A percentile compares a stretch with the other conserved stretches of the same genome.
Evolutionary conservation across 2,797 vertebrate genomes (phyloP).

Genomic region (Pantherophis vulpinus): DNA sequence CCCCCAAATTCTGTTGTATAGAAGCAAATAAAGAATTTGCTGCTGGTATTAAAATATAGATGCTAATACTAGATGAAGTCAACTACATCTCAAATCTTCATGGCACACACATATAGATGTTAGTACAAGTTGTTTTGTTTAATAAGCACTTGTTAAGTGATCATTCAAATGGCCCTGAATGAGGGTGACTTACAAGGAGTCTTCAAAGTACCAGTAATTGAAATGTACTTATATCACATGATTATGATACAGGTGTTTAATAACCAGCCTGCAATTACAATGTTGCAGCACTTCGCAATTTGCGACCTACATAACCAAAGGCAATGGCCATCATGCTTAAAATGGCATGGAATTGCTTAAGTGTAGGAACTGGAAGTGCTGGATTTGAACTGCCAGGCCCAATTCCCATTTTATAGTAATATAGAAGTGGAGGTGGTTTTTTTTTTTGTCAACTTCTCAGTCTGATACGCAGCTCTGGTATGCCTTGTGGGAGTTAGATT

Average conservation of each 20-base stretch:
- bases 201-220: background rate
- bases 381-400: background rate
- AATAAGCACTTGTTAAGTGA: background rate
- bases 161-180: background rate
- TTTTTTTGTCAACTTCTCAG: background rate
- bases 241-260: background rate
- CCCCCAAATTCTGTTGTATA: background rate
- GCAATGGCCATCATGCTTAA: background rate
- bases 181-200: background rate
- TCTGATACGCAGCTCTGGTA: background rate
- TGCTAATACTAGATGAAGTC: background rate
- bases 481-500: no score
- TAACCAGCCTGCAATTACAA: background rate
- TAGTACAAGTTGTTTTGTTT: background rate
- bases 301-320: background rate
- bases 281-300: background rate
- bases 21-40: background rate
- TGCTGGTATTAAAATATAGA: background rate
- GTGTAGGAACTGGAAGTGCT: background rate
- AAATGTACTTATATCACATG: background rate
- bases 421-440: background rate
- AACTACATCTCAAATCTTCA: background rate
- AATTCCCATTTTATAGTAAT: background rate
- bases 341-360: background rate
- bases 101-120: background rate